Evolutionary conservation across 2,113 vertebrate genomes (phyloP), one percentile per base, ranked within the genome.

Genomic region (Tautogolabrus adspersus): DNA sequence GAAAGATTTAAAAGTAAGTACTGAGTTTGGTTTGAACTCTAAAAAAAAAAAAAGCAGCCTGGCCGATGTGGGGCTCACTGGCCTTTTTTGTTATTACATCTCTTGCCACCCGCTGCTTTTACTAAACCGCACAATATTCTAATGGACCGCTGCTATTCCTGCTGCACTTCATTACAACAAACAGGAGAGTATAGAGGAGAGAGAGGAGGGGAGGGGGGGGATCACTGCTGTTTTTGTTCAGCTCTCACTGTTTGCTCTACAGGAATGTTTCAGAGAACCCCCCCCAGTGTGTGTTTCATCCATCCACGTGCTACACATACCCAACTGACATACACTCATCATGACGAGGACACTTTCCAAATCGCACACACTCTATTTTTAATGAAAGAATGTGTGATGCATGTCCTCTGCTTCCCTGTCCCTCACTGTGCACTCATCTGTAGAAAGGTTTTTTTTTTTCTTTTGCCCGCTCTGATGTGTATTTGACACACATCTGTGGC

Each of bases 401-500:
- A 26, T 21, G 58, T 70, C 47, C 47, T 49, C 61, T 58, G 70
- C 61, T 46, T 82, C 75, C 75, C 65, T 57, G 57, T 71, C 77
- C 54, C 63, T 70, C 67, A 3, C 65, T 57, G 30, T 70, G 47
- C 5, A 66, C 22, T 62, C 59, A 77, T 79, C 15, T 83, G 37
- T 9, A 66, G 70, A 38, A 46, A 62, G 55, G 61, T 34, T 34
- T 34, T 34, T 34, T 34, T 34, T 34, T 6, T 60, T 19, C 63
- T n/a, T 80, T 72, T 34, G 21, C 16, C 46, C 44, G 22, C 37
- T 65, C 65, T 38, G 67, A 72, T 81, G 66, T 81, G 64, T 49
- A 18, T 72, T 69, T 77, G 40, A 68, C 81, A 85, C 78, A 83
- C 91, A 92, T 91, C 89, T 93, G 90, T 91, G 92, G 93, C 89